phyloP scores from a whole-genome alignment of 2,797 vertebrate genomes.

The Eulemur albifrons region DNA sequence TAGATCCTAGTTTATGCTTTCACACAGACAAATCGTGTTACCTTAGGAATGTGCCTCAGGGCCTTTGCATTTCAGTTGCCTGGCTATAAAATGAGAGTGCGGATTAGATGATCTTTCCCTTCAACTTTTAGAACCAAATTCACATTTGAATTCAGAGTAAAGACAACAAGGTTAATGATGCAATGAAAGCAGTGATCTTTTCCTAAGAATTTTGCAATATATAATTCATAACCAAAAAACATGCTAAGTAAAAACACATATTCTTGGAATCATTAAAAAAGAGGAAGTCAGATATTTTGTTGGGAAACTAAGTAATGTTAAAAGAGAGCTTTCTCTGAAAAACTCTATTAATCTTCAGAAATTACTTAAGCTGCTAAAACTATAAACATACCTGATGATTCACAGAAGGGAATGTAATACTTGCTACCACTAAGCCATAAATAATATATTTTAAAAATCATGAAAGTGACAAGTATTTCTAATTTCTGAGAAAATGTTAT shows the following conservation, averaged over 20 bases:
- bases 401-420: not conserved
- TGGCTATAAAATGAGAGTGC: not conserved
- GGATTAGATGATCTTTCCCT: not conserved
- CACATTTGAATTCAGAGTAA: not conserved
- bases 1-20: not conserved
- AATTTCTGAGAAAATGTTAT: not conserved
- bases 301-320: not conserved
- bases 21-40: not conserved
- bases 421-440: not conserved
- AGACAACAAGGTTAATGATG: not conserved
- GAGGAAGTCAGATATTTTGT: not conserved
- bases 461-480: not conserved
- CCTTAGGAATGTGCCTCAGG: not conserved
- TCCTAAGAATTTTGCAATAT: not conserved
- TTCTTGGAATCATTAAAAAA: not conserved
- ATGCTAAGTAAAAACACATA: not conserved
- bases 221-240: not conserved
- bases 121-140: not conserved
- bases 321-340: not conserved
- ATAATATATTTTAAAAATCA: not conserved
- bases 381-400: not conserved
- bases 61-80: not conserved
- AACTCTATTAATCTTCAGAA: not conserved
- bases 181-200: not conserved
- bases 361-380: not conserved